Evolutionary conservation across 1,140 invertebrate species (phyloP).

Genomic region (Arctopsyche grandis): DNA sequence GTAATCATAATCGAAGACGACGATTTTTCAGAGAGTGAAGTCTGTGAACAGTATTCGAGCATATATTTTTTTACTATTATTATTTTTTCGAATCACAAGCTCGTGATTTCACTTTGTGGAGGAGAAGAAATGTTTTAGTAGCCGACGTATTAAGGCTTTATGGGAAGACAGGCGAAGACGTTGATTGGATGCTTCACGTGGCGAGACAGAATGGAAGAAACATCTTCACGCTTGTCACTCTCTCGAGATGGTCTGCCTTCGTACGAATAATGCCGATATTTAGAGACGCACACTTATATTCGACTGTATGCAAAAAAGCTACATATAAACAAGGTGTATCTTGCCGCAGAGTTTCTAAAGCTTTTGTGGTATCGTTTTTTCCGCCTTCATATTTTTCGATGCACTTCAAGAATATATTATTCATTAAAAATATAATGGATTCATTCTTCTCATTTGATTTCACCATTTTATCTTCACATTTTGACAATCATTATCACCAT

Average conservation of each 20-base stretch:
- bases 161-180: constrained; percentile 34
- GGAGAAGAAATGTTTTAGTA: constrained; percentile 36
- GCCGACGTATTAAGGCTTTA: constrained; percentile 34
- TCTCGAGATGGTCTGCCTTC: neutral
- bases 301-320: neutral
- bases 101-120: constrained; percentile 6
- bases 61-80: neutral
- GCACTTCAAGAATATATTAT: too few relatives aligned
- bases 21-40: too few relatives aligned
- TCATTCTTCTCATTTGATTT: too few relatives aligned
- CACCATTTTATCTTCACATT: too few relatives aligned
- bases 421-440: too few relatives aligned
- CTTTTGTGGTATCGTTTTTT: too few relatives aligned
- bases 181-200: constrained; percentile 36
- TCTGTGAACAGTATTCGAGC: too few relatives aligned
- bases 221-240: constrained; percentile 39
- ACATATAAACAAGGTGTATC: too few relatives aligned
- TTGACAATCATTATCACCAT: too few relatives aligned
- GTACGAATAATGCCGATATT: constrained; percentile 7
- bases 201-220: constrained; percentile 27
- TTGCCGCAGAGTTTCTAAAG: neutral
- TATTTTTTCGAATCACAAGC: neutral
- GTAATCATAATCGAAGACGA: too few relatives aligned
- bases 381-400: too few relatives aligned
- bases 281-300: neutral